Conservation (phyloP, 2,113 vertebrate species). For the Lucifuga dentata region DNA sequence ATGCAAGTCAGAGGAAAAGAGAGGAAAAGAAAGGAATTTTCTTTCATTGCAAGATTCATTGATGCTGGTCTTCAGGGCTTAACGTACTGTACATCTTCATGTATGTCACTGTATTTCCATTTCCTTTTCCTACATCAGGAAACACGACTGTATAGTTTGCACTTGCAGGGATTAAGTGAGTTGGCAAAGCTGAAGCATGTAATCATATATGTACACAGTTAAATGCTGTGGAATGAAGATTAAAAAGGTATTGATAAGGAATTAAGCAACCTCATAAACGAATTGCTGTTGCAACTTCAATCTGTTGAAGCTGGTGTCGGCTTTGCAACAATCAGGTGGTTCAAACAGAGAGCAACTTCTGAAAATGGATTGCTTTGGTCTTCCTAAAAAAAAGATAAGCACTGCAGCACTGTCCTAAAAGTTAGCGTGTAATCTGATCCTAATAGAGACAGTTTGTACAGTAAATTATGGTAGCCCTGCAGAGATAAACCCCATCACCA, state of each 20-base stretch:
- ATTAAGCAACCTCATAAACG: conserved; percentile 34
- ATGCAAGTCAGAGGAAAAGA: conserved; percentile 32
- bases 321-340: conserved; percentile 23
- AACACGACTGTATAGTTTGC: conserved; percentile 37
- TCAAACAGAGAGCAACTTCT: conserved; percentile 30
- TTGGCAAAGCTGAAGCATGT: conserved; percentile 56
- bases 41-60: conserved; percentile 15
- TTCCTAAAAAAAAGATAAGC: neutral
- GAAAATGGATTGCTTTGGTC: conserved; percentile 30
- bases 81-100: conserved; percentile 1
- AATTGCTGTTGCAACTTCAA: conserved; percentile 35
- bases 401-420: conserved; percentile 27
- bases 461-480: conserved; percentile 76
- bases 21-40: conserved; percentile 19
- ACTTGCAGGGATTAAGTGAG: conserved; percentile 37
- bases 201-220: conserved; percentile 55
- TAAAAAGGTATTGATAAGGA: conserved; percentile 30
- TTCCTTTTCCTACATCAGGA: conserved; percentile 26
- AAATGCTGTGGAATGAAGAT: conserved; percentile 35
- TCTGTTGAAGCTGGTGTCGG: conserved; percentile 33
- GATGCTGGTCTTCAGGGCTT: conserved; percentile 23
- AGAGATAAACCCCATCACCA: conserved; percentile 89
- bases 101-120: neutral
- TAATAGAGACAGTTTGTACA: conserved; percentile 64
- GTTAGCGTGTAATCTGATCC: conserved; percentile 28